Evolutionary conservation across 2,113 vertebrate genomes (phyloP).

Genomic region (Odocoileus hemionus): DNA sequence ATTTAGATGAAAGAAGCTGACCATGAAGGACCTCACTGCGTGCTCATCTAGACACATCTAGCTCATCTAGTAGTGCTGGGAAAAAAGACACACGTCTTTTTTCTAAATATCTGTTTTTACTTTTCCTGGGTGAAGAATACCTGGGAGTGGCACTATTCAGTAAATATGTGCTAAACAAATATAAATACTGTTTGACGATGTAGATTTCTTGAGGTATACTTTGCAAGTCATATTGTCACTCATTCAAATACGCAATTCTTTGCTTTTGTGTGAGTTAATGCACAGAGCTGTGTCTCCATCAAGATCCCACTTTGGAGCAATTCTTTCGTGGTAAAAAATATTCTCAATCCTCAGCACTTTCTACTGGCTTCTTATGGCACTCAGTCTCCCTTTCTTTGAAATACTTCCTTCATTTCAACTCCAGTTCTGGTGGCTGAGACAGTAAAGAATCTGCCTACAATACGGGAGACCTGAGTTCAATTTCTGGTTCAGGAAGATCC

Average conservation of each 20-base stretch:
- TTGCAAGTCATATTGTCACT: background rate
- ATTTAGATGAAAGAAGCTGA: background rate
- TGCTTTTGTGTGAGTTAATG: background rate
- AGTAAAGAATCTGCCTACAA: background rate
- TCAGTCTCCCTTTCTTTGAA: background rate
- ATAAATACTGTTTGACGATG: background rate
- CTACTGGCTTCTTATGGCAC: background rate
- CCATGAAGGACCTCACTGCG: background rate
- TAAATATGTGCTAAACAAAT: background rate
- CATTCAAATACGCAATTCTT: background rate
- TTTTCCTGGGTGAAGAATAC: background rate
- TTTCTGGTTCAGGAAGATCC: background rate
- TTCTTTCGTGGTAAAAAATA: background rate
- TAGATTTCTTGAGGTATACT: background rate
- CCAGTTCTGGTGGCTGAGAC: background rate
- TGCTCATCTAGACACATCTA: background rate
- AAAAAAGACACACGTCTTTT: background rate
- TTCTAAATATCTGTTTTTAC: background rate
- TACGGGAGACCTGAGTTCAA: background rate
- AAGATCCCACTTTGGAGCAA: background rate
- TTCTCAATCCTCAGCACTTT: background rate
- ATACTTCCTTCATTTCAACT: background rate
- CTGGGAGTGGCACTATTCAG: background rate
- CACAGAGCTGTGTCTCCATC: background rate
- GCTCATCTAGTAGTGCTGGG: background rate